Conservation (phyloP, 1,140 invertebrate species). For the Papilio glaucus region DNA sequence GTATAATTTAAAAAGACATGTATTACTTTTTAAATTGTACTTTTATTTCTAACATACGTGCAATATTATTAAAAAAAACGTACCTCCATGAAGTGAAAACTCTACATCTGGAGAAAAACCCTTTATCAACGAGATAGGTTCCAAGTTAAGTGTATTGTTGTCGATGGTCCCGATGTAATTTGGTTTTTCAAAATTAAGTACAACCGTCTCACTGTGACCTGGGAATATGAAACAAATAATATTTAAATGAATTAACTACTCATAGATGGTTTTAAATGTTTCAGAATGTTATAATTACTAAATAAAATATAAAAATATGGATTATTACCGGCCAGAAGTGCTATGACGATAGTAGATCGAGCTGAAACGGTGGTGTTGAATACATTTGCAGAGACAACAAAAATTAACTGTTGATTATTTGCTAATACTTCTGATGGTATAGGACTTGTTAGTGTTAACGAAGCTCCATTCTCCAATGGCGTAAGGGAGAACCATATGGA, state of each 20-base stretch:
- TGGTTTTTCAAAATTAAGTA: constrained; percentile 48
- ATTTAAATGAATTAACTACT: too few species aligned
- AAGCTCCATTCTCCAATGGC: constrained; percentile 36
- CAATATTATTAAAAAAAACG: background rate
- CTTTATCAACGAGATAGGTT: constrained; percentile 44
- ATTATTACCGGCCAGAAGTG: constrained; percentile 40
- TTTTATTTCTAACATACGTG: too few species aligned
- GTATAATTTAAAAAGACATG: too few species aligned
- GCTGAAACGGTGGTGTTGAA: constrained; percentile 34
- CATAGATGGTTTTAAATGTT: too few species aligned
- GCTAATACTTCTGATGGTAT: constrained; percentile 45
- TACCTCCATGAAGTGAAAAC: constrained; percentile 50
- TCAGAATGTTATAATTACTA: too few species aligned
- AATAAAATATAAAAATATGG: background rate
- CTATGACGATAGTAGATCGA: constrained; percentile 45
- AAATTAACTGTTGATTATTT: constrained; percentile 48
- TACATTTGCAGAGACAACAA: constrained; percentile 41
- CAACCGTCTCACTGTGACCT: background rate
- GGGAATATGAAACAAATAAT: too few species aligned
- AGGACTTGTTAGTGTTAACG: constrained; percentile 30
- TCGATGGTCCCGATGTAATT: constrained; percentile 49
- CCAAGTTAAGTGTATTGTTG: constrained; percentile 39
- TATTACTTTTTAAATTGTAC: too few species aligned
- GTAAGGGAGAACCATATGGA: constrained; percentile 46
- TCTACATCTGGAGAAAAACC: constrained; percentile 43